These are phyloP conservation scores for Premnoplex brunnescens DNA, from an alignment of 2,797 vertebrate genomes.

Conservation along the genomic window DNA sequence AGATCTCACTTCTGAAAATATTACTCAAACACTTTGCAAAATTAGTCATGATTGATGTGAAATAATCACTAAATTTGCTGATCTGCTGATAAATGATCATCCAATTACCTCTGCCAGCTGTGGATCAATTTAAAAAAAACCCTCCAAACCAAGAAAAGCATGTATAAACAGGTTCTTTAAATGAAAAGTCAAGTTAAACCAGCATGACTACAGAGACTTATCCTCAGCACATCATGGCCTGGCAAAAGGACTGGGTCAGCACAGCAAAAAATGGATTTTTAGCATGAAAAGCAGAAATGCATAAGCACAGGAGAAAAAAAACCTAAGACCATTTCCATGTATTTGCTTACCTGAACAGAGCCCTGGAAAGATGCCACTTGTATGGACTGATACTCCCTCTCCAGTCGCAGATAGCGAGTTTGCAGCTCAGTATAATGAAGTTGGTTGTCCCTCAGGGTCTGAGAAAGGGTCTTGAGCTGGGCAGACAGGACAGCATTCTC, in stretches of 20 bases:
- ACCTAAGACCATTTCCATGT: background rate
- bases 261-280: background rate
- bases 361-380: conserved; percentile 51
- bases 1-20: background rate
- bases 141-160: background rate
- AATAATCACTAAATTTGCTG: background rate
- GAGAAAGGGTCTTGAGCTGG: conserved; percentile 83
- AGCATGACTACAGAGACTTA: background rate
- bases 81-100: background rate
- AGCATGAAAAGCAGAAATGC: background rate
- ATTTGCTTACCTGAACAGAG: conserved; percentile 69
- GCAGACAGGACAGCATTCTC: conserved; percentile 80
- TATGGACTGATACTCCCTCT: conserved; percentile 74
- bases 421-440: conserved; percentile 78
- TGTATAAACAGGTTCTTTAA: background rate
- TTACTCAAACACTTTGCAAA: background rate
- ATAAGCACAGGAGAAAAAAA: background rate
- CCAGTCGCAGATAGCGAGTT: conserved; percentile 81
- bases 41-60: background rate
- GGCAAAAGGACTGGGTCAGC: background rate
- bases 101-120: background rate
- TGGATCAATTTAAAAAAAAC: background rate
- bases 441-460: conserved; percentile 84
- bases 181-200: background rate
- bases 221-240: background rate